Conservation (phyloP, 1,140 invertebrate species). For the Lanistes nyassanus region DNA sequence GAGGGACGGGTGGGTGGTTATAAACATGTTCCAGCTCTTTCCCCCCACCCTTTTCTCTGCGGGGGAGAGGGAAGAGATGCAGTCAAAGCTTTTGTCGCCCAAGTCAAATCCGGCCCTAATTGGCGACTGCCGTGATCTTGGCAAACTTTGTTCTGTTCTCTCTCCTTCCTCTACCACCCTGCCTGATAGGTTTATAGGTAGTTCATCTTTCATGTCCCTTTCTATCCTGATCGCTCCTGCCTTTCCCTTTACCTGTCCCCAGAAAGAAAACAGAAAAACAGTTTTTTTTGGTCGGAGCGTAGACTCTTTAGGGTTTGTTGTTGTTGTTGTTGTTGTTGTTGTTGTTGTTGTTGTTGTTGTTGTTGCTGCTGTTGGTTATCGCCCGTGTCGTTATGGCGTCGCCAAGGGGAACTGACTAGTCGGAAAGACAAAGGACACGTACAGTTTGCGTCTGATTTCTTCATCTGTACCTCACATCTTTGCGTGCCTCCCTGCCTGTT, state of each 20-base stretch:
- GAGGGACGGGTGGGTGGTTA: no score
- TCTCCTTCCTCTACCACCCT: neutral
- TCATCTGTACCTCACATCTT: neutral
- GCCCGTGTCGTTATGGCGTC: no score
- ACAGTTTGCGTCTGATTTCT: no score
- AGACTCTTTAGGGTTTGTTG: neutral
- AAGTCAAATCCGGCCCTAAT: no score
- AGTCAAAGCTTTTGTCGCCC: no score
- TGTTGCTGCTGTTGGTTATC: neutral
- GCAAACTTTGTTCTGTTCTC: neutral
- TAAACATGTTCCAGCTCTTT: no score
- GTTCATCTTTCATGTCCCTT: neutral
- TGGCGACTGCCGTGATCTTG: neutral
- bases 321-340: neutral
- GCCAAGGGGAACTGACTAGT: no score
- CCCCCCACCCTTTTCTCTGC: no score
- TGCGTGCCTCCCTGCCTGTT: neutral
- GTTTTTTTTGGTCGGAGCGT: neutral
- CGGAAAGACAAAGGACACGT: no score
- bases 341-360: slow-evolving; percentile 6
- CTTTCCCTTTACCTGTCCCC: neutral
- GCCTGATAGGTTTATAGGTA: neutral
- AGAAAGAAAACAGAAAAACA: neutral
- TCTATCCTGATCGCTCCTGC: neutral
- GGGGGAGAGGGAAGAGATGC: no score